phyloP scores from a whole-genome alignment of 2,888 invertebrate genomes.

The Merodon equestris region DNA sequence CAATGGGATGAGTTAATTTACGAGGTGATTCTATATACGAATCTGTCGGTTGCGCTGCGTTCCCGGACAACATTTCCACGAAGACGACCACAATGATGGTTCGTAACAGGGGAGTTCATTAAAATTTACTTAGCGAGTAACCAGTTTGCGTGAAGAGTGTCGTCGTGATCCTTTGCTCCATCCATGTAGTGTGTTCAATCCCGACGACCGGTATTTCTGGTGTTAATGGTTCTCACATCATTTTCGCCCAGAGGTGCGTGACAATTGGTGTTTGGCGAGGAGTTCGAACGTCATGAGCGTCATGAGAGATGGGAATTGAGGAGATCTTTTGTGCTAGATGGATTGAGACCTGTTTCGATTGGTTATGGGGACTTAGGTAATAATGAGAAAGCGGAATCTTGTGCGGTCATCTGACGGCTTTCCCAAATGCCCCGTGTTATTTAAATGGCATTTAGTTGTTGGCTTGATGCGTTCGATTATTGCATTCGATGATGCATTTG shows the following conservation, averaged over 20 bases:
- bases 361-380: slow-evolving; percentile 26
- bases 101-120: slow-evolving; percentile 44
- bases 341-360: slow-evolving; percentile 4
- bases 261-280: slow-evolving; percentile 48
- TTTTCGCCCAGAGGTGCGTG: slow-evolving; percentile 57
- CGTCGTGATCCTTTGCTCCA: slow-evolving; percentile 28
- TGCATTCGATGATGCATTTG: not conserved
- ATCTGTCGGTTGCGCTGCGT: not conserved
- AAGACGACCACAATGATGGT: too few species aligned
- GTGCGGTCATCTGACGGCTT: slow-evolving; percentile 46
- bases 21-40: slow-evolving; percentile 42
- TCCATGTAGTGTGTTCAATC: not conserved
- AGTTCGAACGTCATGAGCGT: not conserved
- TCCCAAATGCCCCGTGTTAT: slow-evolving; percentile 9
- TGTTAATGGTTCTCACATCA: slow-evolving; percentile 65
- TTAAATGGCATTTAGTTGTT: not conserved
- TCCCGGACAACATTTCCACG: too few species aligned
- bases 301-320: not conserved
- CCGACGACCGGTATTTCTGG: slow-evolving; percentile 54
- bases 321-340: too few species aligned
- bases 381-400: slow-evolving; percentile 35
- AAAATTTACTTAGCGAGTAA: slow-evolving; percentile 58
- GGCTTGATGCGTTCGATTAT: not conserved
- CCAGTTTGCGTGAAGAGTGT: slow-evolving; percentile 37
- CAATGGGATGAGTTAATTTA: slow-evolving; percentile 49